Evolutionary conservation across 2,888 invertebrate genomes (phyloP).

Genomic region (Masnerella sp.): DNA sequence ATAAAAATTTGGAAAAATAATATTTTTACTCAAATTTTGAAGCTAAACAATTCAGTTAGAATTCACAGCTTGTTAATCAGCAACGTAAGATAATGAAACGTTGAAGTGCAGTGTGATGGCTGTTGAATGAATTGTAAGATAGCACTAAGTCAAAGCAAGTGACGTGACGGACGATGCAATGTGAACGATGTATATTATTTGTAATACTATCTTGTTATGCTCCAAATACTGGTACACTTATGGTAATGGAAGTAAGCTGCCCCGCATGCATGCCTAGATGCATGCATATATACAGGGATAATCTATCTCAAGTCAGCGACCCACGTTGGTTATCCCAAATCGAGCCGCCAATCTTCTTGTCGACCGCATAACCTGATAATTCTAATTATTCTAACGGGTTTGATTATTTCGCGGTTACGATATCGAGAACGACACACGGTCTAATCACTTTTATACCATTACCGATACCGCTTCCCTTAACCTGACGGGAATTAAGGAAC

Average conservation of each 20-base stretch:
- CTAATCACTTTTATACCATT: no score
- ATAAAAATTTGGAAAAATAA: no score
- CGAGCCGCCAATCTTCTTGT: slow-evolving; percentile 65
- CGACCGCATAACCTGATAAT: slow-evolving; percentile 68
- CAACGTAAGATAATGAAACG: no score
- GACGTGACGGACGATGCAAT: background rate
- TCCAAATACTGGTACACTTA: slow-evolving; percentile 48
- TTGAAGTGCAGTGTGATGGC: no score
- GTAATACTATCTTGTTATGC: slow-evolving; percentile 49
- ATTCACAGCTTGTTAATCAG: no score
- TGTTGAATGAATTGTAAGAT: no score
- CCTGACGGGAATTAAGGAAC: no score
- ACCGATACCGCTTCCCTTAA: no score
- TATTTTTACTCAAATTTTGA: no score
- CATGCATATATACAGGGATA: slow-evolving; percentile 56
- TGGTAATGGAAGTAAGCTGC: slow-evolving; percentile 42
- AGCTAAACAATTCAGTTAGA: no score
- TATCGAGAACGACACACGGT: no score
- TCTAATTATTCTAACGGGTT: slow-evolving; percentile 71
- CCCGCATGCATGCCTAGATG: slow-evolving; percentile 47
- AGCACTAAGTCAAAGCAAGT: background rate
- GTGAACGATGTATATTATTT: slow-evolving; percentile 24
- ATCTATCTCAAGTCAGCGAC: slow-evolving; percentile 63
- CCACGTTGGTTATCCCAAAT: slow-evolving; percentile 63
- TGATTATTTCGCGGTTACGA: slow-evolving; percentile 74